These are phyloP conservation scores for Gymnogyps californianus DNA, from an alignment of 2,113 vertebrate genomes.

Conservation along the genomic window DNA sequence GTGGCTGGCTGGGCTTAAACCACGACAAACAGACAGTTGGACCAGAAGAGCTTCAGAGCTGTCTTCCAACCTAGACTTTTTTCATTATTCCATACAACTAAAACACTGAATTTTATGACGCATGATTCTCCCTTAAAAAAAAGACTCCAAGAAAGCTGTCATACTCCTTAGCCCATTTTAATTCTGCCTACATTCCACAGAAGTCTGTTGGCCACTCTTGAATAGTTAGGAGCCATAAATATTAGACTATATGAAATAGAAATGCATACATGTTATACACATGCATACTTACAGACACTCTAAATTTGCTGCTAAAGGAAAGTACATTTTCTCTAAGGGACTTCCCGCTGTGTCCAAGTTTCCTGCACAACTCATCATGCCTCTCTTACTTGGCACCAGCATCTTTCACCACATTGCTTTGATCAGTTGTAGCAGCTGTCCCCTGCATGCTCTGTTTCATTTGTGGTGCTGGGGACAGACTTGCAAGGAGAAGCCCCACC, in stretches of 20 bases:
- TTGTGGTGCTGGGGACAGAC: neutral
- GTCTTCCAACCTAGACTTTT: neutral
- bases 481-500: neutral
- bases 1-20: too few relatives aligned
- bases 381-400: neutral
- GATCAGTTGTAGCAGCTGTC: neutral
- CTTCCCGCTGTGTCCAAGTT: neutral
- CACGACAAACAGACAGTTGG: neutral
- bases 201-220: neutral
- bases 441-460: slow-evolving; percentile 39
- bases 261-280: neutral
- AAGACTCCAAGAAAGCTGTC: neutral
- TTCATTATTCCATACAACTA: neutral
- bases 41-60: neutral
- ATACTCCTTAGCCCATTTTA: neutral
- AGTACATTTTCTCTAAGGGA: neutral
- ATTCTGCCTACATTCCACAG: neutral
- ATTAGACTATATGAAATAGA: neutral
- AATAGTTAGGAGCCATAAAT: neutral
- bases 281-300: neutral
- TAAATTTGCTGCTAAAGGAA: neutral
- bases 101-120: neutral
- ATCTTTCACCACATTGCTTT: neutral
- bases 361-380: neutral
- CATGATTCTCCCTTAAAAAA: neutral